Percentiles rank a stretch among this genome's conserved stretches.
phyloP scores from a whole-genome alignment of 2,113 vertebrate species.

The Eurypyga helias region DNA sequence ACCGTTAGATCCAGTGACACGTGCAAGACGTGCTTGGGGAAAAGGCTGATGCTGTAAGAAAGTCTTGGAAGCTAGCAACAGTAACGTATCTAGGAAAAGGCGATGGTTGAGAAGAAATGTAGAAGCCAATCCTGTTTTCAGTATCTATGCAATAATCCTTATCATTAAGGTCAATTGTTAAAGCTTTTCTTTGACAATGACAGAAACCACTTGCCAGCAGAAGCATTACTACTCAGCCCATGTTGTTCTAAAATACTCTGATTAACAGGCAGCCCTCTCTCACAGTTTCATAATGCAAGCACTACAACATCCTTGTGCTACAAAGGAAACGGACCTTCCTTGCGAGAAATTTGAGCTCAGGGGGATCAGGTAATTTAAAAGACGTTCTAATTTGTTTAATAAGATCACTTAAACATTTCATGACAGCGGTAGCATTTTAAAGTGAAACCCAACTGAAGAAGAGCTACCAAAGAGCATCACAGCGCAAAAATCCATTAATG shows the following conservation, averaged over 20 bases:
- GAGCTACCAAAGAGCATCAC: not conserved
- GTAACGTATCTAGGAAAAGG: not conserved
- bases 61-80: not conserved
- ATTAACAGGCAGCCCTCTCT: not conserved
- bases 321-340: not conserved
- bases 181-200: not conserved
- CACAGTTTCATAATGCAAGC: not conserved
- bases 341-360: not conserved
- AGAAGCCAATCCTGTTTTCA: not conserved
- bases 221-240: not conserved
- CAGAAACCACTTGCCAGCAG: not conserved
- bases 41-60: not conserved
- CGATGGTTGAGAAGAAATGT: not conserved
- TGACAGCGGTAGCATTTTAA: not conserved
- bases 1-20: not conserved
- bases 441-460: not conserved
- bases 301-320: not conserved
- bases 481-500: not conserved
- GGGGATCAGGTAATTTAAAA: not conserved
- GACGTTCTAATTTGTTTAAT: not conserved
- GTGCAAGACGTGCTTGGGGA: not conserved
- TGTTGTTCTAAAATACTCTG: not conserved
- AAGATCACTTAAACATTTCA: not conserved
- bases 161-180: not conserved
- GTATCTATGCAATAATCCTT: not conserved